A percentile compares a stretch with the other conserved stretches of the same genome.
These are phyloP conservation scores for Danio albolineatus DNA, from an alignment of 2,797 vertebrate species.

Conservation along the genomic window DNA sequence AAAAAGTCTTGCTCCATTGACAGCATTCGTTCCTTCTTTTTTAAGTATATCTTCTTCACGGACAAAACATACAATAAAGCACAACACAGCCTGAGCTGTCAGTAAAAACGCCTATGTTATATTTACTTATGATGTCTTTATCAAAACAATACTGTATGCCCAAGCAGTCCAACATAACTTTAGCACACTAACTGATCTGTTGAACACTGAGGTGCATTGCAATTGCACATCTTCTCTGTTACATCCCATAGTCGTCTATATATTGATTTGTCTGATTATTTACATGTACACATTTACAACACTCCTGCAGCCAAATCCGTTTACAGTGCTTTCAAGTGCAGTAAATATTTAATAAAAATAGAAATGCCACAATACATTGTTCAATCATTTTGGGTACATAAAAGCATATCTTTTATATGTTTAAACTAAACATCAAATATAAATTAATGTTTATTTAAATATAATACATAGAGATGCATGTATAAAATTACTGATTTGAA, in stretches of 20 bases:
- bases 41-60: too few relatives aligned
- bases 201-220: conserved; percentile 16
- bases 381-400: too few relatives aligned
- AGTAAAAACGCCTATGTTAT: neutral
- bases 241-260: neutral
- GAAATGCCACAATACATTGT: too few relatives aligned
- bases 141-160: neutral
- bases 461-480: too few relatives aligned
- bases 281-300: neutral
- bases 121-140: conserved; percentile 12
- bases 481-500: too few relatives aligned
- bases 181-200: conserved; percentile 19
- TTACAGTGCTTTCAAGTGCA: neutral
- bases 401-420: too few relatives aligned
- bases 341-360: too few relatives aligned
- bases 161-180: conserved; percentile 7
- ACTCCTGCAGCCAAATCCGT: neutral
- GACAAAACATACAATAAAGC: neutral
- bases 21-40: too few relatives aligned
- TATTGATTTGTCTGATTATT: neutral
- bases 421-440: too few relatives aligned
- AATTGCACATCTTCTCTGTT: neutral
- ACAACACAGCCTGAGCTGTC: neutral
- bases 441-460: too few relatives aligned
- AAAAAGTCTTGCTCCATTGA: too few relatives aligned